These are phyloP conservation scores for Cancer borealis DNA, from an alignment of 2,888 invertebrate genomes.

Conservation along the genomic window DNA sequence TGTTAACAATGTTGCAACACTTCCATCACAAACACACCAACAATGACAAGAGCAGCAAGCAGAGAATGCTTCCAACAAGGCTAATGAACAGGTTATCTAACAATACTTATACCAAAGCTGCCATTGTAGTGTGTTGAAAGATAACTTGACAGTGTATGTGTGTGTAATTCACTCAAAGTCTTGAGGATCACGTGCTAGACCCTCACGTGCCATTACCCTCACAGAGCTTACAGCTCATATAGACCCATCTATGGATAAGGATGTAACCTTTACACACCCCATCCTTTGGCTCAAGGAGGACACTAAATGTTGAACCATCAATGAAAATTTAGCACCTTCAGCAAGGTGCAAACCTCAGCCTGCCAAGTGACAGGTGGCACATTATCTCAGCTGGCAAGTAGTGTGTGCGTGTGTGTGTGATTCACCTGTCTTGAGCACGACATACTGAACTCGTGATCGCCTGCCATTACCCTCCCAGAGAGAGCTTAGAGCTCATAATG, in stretches of 20 bases:
- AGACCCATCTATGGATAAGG: not conserved
- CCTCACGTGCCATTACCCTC: not conserved
- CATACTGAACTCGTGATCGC: no score
- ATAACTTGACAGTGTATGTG: not conserved
- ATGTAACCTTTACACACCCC: not conserved
- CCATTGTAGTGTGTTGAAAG: not conserved
- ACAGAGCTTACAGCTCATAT: not conserved
- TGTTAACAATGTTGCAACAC: not conserved
- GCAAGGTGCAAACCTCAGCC: not conserved
- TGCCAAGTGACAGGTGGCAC: not conserved
- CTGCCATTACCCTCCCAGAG: no score
- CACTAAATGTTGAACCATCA: not conserved
- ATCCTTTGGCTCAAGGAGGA: not conserved
- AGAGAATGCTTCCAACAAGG: not conserved
- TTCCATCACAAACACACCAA: constrained; percentile 4
- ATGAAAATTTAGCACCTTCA: not conserved
- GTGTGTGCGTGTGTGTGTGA: not conserved
- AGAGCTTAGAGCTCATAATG: no score
- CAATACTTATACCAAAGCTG: not conserved
- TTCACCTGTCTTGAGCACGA: no score
- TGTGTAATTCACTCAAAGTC: not conserved
- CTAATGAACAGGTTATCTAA: not conserved
- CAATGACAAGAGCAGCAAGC: not conserved
- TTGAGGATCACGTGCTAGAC: not conserved
- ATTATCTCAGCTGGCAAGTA: no score